A percentile compares a stretch with the other conserved stretches of the same genome.
Conservation (phyloP, 2,888 invertebrate species). For the Schrankia costaestrigalis region DNA sequence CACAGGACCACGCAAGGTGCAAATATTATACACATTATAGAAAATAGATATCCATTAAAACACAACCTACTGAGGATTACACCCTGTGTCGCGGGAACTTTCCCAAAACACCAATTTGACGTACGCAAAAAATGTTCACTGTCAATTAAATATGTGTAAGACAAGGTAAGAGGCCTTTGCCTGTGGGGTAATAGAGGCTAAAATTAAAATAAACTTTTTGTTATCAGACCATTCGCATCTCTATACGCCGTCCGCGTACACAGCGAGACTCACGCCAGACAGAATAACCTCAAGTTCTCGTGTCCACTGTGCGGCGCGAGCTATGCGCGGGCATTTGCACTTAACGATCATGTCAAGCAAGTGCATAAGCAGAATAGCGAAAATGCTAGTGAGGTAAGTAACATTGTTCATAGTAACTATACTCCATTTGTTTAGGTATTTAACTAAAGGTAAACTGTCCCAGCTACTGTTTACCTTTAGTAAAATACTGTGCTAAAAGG, state of each 20-base stretch:
- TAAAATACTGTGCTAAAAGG: too few relatives aligned
- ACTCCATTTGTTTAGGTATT: too few relatives aligned
- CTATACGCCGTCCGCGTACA: constrained; percentile 88
- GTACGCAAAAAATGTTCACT: too few relatives aligned
- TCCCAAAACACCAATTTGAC: too few relatives aligned
- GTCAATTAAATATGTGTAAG: neutral
- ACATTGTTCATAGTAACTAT: too few relatives aligned
- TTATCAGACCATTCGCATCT: constrained; percentile 85
- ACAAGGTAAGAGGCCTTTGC: neutral
- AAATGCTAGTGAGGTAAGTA: neutral
- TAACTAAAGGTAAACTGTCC: too few relatives aligned
- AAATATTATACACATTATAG: too few relatives aligned
- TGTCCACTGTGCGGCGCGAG: constrained; percentile 88
- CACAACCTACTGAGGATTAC: too few relatives aligned
- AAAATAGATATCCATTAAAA: too few relatives aligned
- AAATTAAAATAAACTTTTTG: neutral
- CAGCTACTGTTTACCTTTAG: too few relatives aligned
- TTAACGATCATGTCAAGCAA: constrained; percentile 86
- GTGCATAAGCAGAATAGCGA: constrained; percentile 68
- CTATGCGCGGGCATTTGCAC: constrained; percentile 87
- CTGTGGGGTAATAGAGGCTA: neutral
- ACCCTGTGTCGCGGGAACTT: too few relatives aligned
- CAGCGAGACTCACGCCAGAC: constrained; percentile 86
- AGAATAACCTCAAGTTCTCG: constrained; percentile 85
- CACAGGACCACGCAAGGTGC: too few relatives aligned